Conservation (phyloP, 2,888 invertebrate genomes). For the Opisthograptis luteolata region DNA sequence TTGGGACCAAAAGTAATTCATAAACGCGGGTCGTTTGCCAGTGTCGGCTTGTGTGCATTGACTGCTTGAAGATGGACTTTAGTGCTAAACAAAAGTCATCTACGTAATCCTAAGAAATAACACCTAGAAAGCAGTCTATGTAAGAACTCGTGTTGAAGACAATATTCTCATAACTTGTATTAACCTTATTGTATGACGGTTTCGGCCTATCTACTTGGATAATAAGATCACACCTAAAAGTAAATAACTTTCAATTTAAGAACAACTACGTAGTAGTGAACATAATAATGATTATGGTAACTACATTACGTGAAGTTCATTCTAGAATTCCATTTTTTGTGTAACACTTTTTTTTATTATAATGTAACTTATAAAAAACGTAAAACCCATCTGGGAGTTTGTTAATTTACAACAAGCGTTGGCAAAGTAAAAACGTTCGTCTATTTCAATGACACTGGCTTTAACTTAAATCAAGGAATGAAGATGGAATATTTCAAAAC, state of each 20-base stretch:
- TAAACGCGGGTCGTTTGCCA: slow-evolving; percentile 49
- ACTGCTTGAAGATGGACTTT: slow-evolving; percentile 33
- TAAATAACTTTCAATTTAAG: slow-evolving; percentile 9
- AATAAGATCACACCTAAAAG: slow-evolving; percentile 17
- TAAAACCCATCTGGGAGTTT: slow-evolving; percentile 33
- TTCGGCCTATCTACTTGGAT: slow-evolving; percentile 38
- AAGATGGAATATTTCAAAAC: slow-evolving; percentile 38
- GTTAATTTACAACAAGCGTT: slow-evolving; percentile 27
- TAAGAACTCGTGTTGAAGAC: slow-evolving; percentile 53
- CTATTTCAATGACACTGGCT: slow-evolving; percentile 40
- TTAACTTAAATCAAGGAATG: slow-evolving; percentile 18
- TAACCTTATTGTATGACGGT: slow-evolving; percentile 43
- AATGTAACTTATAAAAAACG: slow-evolving; percentile 7
- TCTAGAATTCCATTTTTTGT: slow-evolving; percentile 2
- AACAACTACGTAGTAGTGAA: background rate
- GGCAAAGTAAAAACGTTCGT: slow-evolving; percentile 21
- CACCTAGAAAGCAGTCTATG: slow-evolving; percentile 36
- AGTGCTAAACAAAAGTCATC: background rate
- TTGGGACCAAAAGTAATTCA: slow-evolving; percentile 70
- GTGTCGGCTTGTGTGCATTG: slow-evolving; percentile 42
- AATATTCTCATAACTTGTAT: slow-evolving; percentile 49
- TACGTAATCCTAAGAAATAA: background rate
- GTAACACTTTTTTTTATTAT: slow-evolving; percentile 3
- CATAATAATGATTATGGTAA: background rate
- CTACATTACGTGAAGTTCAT: slow-evolving; percentile 2